A percentile compares a stretch with the other conserved stretches of the same genome.
phyloP scores from a whole-genome alignment of 2,888 invertebrate genomes.

The Deilephila elpenor region DNA sequence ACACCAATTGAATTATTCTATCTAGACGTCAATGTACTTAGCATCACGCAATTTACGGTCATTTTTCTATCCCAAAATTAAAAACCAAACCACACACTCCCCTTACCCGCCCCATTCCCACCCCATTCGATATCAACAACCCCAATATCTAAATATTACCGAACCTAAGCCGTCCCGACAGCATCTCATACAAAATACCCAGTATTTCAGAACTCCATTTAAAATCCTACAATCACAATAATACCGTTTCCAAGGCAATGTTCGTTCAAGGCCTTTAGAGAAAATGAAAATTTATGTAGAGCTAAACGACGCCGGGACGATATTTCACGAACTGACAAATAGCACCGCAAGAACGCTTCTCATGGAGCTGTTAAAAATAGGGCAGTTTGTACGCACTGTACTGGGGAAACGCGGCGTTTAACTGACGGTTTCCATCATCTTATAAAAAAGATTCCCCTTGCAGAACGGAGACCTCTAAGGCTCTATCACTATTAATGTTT shows the following conservation, averaged over 20 bases:
- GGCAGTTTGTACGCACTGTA: slow-evolving; percentile 40
- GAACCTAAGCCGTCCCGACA: neutral
- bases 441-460: neutral
- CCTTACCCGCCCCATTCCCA: too few relatives aligned
- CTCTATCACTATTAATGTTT: too few relatives aligned
- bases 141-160: neutral
- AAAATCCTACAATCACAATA: slow-evolving; percentile 24
- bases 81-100: neutral
- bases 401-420: slow-evolving; percentile 13
- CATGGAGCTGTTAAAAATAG: slow-evolving; percentile 48
- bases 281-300: slow-evolving; percentile 46
- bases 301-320: slow-evolving; percentile 41
- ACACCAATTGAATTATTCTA: too few relatives aligned
- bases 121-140: neutral
- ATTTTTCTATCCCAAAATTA: neutral
- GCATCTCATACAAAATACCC: slow-evolving; percentile 13
- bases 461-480: neutral
- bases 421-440: neutral
- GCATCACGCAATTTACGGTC: too few relatives aligned
- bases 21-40: too few relatives aligned
- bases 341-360: slow-evolving; percentile 41
- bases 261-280: slow-evolving; percentile 12
- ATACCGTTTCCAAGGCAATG: slow-evolving; percentile 20
- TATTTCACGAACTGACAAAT: slow-evolving; percentile 50
- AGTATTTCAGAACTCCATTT: slow-evolving; percentile 3